Evolutionary conservation across 2,797 vertebrate species (phyloP).

Genomic region (Furcifer pardalis): DNA sequence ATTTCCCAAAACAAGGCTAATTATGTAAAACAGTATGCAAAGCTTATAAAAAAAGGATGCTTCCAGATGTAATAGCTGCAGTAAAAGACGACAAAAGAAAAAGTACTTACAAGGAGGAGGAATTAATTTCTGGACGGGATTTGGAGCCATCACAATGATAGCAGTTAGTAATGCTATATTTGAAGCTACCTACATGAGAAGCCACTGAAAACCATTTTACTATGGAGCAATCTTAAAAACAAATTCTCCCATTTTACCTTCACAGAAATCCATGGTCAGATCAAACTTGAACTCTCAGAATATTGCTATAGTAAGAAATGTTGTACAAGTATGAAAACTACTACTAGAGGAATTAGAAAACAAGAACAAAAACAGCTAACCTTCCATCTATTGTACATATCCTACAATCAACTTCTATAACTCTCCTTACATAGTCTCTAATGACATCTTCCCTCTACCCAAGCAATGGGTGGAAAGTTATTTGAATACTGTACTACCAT

Average conservation of each 20-base stretch:
- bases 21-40: neutral
- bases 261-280: neutral
- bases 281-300: too few species aligned
- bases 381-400: too few species aligned
- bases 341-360: neutral
- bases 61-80: neutral
- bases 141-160: neutral
- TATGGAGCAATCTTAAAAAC: neutral
- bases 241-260: neutral
- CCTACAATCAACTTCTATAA: neutral
- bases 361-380: neutral
- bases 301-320: too few species aligned
- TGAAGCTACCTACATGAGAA: neutral
- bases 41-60: neutral
- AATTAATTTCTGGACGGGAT: neutral
- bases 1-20: neutral
- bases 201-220: neutral
- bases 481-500: neutral
- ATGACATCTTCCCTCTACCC: neutral
- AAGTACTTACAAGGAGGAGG: neutral
- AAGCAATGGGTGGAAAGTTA: neutral
- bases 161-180: neutral
- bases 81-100: neutral
- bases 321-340: neutral
- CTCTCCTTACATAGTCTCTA: neutral